These are phyloP conservation scores for Drosophila neonasuta DNA, from an alignment of 2,888 invertebrate species.

Conservation along the genomic window DNA sequence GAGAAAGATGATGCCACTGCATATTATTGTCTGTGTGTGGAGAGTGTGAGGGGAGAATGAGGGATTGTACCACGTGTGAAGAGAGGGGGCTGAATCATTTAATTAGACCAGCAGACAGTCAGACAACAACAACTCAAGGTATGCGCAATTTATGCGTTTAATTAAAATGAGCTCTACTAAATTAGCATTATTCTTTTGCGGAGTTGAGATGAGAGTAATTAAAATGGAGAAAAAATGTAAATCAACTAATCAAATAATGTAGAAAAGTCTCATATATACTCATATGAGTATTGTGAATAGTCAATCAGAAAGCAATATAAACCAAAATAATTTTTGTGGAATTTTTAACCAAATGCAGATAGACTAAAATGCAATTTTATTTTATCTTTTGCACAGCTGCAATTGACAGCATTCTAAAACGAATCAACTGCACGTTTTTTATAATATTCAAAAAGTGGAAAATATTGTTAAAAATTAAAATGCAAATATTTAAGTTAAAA, in stretches of 20 bases:
- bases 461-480: not conserved
- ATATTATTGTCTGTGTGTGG: conserved; percentile 29
- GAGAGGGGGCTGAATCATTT: conserved; percentile 27
- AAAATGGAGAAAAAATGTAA: conserved; percentile 16
- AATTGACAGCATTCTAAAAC: not conserved
- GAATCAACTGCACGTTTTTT: not conserved
- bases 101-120: conserved; percentile 46
- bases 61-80: conserved; percentile 6
- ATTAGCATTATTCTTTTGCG: conserved; percentile 28
- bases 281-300: not conserved
- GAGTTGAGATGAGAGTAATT: not conserved
- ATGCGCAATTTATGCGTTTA: conserved; percentile 47
- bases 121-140: conserved; percentile 16
- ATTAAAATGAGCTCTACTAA: conserved; percentile 48
- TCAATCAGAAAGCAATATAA: not conserved
- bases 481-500: not conserved
- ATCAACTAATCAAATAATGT: conserved; percentile 10
- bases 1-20: conserved; percentile 26
- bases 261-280: not conserved
- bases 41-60: not conserved
- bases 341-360: not conserved
- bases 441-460: not conserved
- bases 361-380: not conserved
- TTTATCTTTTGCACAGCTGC: not conserved
- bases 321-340: not conserved